phyloP scores from a whole-genome alignment of 2,797 vertebrate species.

The Furcifer pardalis region DNA sequence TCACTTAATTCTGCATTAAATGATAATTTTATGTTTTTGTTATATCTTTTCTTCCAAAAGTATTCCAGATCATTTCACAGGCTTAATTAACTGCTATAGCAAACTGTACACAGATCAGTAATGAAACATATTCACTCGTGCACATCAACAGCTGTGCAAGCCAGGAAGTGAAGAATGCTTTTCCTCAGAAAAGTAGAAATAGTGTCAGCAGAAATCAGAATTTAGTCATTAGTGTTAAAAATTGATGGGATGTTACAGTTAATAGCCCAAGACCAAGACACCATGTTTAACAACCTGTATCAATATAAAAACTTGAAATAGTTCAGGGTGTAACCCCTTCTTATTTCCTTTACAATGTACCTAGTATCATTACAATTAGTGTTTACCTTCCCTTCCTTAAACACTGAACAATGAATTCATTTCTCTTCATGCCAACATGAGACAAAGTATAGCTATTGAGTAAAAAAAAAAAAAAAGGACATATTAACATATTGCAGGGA shows the following conservation, averaged over 20 bases:
- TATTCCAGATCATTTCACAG: constrained; percentile 30
- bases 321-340: constrained; percentile 3
- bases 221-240: background rate
- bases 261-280: constrained; percentile 10
- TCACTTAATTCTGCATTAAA: constrained; percentile 29
- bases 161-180: background rate
- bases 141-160: constrained; percentile 10
- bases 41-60: constrained; percentile 30
- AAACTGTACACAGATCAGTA: constrained; percentile 26
- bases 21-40: constrained; percentile 14
- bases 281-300: background rate
- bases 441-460: background rate
- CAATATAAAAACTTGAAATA: background rate
- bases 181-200: constrained; percentile 12
- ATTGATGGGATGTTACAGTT: constrained; percentile 29
- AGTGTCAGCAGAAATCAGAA: background rate
- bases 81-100: constrained; percentile 31
- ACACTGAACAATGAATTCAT: background rate
- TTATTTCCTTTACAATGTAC: background rate
- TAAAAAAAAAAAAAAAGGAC: background rate
- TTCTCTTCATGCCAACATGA: background rate
- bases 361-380: background rate
- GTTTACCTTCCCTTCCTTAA: background rate
- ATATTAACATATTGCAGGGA: background rate
- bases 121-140: constrained; percentile 32